Evolutionary conservation across 2,797 vertebrate species (phyloP), one percentile per base, ranked within the genome.

Genomic region (Pseudochaenichthys georgianus): DNA sequence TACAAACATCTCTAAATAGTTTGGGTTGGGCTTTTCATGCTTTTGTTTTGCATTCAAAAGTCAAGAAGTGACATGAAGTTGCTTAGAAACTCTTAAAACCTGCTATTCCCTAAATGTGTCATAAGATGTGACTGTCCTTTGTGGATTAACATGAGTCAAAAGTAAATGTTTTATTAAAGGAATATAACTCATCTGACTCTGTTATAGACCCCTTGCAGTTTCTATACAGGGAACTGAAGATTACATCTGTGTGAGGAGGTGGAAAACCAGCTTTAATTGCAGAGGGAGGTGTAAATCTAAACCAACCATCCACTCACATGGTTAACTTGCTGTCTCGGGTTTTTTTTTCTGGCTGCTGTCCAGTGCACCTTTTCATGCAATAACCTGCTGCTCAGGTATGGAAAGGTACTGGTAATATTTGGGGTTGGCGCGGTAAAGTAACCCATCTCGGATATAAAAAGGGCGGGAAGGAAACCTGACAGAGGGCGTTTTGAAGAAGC

Each of bases 231-330:
- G 31, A 41, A 19, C 17, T 45, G 19, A 0, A 60, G 58, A 46
- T 61, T 45, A 46, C 16, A 61, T 61, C 42, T 16, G 17, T 42
- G 11, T 58, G 55, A 58, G 23, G 12, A 60, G 41, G 13, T 43
- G 58, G 41, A 60, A 43, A 34, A 23, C n/a, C 55, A 19, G 55
- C 55, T 41, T 41, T 41, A 60, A 19, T 23, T 60, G 58, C 58
- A 45, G 58, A 23, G 19, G 21, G 13, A 62, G 43, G 43, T 12
- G 43, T 62, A 23, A 47, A 47, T 47, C 15, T 62, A 47, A 43
- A 31, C 45, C 45, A 58, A 13, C 34, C 55, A 41, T 58, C 55
- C 12, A 12, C 34, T 63, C 43, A n/a, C 42, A 11, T 28, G 42
- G 13, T 47, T 62, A 4, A 45, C 16, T 13, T 1, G 15, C 2